Base-by-base conservation (phyloP, 2,113 vertebrate genomes). In the Progne subis region DNA sequence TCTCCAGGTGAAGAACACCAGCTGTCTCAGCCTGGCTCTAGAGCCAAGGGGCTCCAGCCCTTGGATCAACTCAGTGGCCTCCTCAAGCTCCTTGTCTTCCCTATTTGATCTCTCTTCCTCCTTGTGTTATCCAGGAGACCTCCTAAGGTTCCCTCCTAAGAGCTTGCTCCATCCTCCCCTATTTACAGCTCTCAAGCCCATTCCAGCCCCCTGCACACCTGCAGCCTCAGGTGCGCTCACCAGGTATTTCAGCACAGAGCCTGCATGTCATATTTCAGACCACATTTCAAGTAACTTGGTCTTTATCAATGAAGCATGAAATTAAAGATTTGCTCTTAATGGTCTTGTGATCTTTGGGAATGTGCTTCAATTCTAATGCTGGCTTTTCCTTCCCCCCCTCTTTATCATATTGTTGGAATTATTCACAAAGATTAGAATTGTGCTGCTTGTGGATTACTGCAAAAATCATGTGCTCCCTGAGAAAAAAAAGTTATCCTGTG, bases 281-380 rank as follows among this genome's bases (percentile, higher is more conserved):
- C 60, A 6, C 3, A 26, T 86, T 89, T 77, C 28, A 37, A 50
- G 29, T 59, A 55, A 29, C 31, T 88, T 71, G 37, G 82, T 75
- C 56, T 90, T 85, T 32, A 43, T n/a, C 79, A 79, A 32, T 76
- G 88, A 90, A 90, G 90, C 85, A 34, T 92, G 61, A 95, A 91
- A 82, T 82, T 64, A 71, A 90, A 85, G 92, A 82, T 92, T 87
- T 85, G 63, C 24, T 90, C 31, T 69, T 61, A 69, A 61, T 68
- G 37, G 75, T 85, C 82, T 94, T 90, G 34, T 85, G 82, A 95
- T 92, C 53, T 82, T 61, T 65, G 76, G 68, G 82, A 88, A 90
- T 56, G 63, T 56, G 31, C 80, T 92, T 80, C 63, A 44, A 4
- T 92, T 82, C 46, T 49, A 57, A 82, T 29, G 44, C 53, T 65